Evolutionary conservation across 2,888 invertebrate species (phyloP).

Genomic region (Chalcis sispes): DNA sequence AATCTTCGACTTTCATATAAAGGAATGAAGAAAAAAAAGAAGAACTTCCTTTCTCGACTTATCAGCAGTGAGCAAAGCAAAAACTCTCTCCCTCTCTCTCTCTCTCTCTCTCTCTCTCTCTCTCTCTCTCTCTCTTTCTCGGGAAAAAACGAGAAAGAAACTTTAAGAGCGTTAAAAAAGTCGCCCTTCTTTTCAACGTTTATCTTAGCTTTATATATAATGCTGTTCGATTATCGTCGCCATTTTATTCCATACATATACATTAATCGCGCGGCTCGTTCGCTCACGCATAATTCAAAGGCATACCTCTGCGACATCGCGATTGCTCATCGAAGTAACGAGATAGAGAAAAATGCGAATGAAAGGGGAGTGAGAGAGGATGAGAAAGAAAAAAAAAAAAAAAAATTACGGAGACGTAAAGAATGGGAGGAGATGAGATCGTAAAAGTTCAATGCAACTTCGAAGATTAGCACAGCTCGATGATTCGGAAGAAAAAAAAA

Average conservation of each 20-base stretch:
- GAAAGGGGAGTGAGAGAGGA: background rate
- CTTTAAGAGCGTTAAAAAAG: conserved; percentile 21
- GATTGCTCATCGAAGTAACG: conserved; percentile 18
- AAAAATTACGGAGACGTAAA: conserved; percentile 35
- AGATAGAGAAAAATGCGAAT: conserved; percentile 3
- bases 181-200: conserved; percentile 3
- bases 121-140: too few species aligned
- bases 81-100: too few species aligned
- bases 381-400: conserved; percentile 4
- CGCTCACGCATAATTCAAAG: conserved; percentile 1
- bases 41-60: conserved; percentile 14
- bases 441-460: conserved; percentile 64
- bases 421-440: conserved; percentile 52
- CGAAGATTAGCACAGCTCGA: conserved; percentile 63
- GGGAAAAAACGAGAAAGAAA: conserved; percentile 17
- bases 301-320: background rate
- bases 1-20: conserved; percentile 29
- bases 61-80: background rate
- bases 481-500: conserved; percentile 31
- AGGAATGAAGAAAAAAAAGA: background rate
- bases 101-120: too few species aligned
- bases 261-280: conserved; percentile 33
- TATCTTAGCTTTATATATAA: conserved; percentile 23
- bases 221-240: conserved; percentile 43
- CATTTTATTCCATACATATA: conserved; percentile 19